These are phyloP conservation scores for Drosophila pullipes DNA, from an alignment of 2,888 invertebrate species.

Conservation along the genomic window DNA sequence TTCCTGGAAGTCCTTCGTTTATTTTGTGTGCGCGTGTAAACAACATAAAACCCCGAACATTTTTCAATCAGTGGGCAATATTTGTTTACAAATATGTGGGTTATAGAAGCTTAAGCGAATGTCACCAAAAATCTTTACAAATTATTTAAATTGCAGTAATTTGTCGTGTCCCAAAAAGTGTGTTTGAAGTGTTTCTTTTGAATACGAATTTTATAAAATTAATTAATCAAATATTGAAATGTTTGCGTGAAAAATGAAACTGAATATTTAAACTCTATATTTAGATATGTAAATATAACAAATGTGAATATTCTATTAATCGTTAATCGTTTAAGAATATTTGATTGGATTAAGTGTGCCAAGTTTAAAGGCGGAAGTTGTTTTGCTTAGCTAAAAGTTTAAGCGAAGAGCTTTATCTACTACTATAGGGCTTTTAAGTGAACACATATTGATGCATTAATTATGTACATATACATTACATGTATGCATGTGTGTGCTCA, in stretches of 20 bases:
- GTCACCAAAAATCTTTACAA: not conserved
- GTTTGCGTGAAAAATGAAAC: not conserved
- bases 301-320: slow-evolving; percentile 1
- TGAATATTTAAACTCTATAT: not conserved
- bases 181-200: not conserved
- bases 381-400: slow-evolving; percentile 19
- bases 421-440: slow-evolving; percentile 31
- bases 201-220: not conserved
- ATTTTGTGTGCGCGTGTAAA: slow-evolving; percentile 15
- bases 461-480: not conserved
- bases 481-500: not conserved
- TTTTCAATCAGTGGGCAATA: slow-evolving; percentile 35
- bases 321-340: slow-evolving; percentile 8
- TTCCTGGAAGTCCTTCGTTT: slow-evolving; percentile 9
- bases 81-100: not conserved
- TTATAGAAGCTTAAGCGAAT: not conserved
- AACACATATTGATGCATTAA: slow-evolving; percentile 10
- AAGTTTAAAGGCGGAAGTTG: slow-evolving; percentile 45
- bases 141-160: not conserved
- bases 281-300: not conserved
- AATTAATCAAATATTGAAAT: not conserved
- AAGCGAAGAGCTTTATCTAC: slow-evolving; percentile 29
- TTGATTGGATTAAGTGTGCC: slow-evolving; percentile 25
- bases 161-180: not conserved
- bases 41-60: slow-evolving; percentile 18